A percentile compares a stretch with the other conserved stretches of the same genome.
Evolutionary conservation across 2,797 vertebrate genomes (phyloP).

Genomic region (Betta splendens): DNA sequence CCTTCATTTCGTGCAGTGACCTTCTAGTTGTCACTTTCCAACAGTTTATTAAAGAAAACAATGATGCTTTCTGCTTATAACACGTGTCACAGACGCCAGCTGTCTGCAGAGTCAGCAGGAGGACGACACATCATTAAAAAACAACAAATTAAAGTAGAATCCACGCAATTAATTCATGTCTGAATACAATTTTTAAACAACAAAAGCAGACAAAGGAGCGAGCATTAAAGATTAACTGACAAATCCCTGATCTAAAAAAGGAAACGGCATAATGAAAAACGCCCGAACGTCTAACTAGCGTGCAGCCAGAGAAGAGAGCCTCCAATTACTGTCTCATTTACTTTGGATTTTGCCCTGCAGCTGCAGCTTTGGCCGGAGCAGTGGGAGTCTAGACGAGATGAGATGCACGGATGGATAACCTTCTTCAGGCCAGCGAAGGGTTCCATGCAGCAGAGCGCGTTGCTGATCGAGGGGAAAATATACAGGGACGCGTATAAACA

Average conservation of each 20-base stretch:
- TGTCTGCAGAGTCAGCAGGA: constrained; percentile 4
- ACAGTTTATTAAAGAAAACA: neutral
- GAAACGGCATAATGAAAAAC: constrained; percentile 4
- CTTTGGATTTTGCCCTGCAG: constrained; percentile 22
- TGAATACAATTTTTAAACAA: constrained; percentile 15
- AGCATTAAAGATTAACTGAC: constrained; percentile 1
- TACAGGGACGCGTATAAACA: neutral
- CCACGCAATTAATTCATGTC: constrained; percentile 12
- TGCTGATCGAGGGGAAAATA: constrained; percentile 4
- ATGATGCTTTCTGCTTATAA: constrained; percentile 1
- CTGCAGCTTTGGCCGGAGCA: constrained; percentile 23
- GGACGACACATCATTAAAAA: constrained; percentile 4
- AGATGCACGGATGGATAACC: constrained; percentile 54
- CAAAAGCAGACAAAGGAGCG: neutral
- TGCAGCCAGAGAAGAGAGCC: constrained; percentile 10
- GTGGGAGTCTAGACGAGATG: constrained; percentile 36
- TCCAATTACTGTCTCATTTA: constrained; percentile 31
- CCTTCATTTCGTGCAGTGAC: constrained; percentile 18
- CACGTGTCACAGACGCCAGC: constrained; percentile 14
- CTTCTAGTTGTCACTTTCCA: constrained; percentile 5
- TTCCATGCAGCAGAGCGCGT: constrained; percentile 20
- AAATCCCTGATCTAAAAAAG: constrained; percentile 19
- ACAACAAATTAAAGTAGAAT: constrained; percentile 25
- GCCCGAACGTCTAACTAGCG: constrained; percentile 4
- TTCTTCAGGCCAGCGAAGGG: constrained; percentile 43